These are phyloP conservation scores for Pomphorhynchus laevis DNA, from an alignment of 1,140 invertebrate species.

Conservation along the genomic window DNA sequence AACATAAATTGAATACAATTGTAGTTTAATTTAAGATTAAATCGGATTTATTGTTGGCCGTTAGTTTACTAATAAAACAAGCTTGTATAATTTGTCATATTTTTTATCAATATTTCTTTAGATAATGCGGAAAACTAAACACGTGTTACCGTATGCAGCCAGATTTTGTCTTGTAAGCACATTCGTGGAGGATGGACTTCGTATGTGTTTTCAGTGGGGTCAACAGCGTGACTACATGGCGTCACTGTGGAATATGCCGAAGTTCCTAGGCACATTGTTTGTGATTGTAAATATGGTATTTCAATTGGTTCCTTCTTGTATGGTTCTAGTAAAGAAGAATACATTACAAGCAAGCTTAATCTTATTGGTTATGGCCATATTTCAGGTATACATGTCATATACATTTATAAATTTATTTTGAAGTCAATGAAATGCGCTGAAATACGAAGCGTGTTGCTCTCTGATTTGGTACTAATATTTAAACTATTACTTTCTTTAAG, in stretches of 20 bases:
- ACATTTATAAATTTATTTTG: not conserved
- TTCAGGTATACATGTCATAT: conserved; percentile 29
- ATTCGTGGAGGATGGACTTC: conserved; percentile 85
- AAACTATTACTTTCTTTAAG: no score
- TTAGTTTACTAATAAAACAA: no score
- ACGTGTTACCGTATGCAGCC: conserved; percentile 65
- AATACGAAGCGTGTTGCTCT: no score
- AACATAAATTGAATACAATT: no score
- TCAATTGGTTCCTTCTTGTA: conserved; percentile 62
- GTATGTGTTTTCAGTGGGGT: conserved; percentile 96
- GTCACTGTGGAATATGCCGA: conserved; percentile 13
- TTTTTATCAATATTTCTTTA: no score
- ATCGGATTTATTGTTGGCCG: no score
- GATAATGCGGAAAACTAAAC: conserved; percentile 59
- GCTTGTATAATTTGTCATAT: no score
- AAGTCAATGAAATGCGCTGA: no score
- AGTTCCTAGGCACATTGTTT: conserved; percentile 50
- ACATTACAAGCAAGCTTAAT: conserved; percentile 70
- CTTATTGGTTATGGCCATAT: conserved; percentile 65
- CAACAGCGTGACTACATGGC: conserved; percentile 82
- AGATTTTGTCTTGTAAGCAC: conserved; percentile 86
- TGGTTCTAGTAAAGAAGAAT: conserved; percentile 60
- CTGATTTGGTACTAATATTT: no score
- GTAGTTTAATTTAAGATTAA: no score
- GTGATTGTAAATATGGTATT: conserved; percentile 65